Base-by-base conservation (phyloP, 1,140 invertebrate species). In the Sitophilus oryzae region DNA sequence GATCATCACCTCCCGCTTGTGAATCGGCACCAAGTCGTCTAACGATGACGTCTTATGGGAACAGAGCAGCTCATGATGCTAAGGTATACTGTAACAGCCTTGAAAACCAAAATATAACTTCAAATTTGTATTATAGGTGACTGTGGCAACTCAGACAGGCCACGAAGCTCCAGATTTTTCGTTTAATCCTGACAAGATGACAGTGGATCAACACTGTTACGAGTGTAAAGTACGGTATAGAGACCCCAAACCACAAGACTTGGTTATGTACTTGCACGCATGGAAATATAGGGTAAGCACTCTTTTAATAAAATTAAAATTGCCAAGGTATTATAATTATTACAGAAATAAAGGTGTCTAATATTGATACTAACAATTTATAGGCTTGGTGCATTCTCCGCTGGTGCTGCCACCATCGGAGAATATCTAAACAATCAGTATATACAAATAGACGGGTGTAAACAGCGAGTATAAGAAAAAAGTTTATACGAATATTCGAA, bases 231-330 rank as follows among this genome's bases (percentile, higher is more conserved):
- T 91, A 10, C 80, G 89, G 45, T 96, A 92, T 74, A 76, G 87
- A 52, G 93, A 98, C 71, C 93, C 94, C 0, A 85, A 88, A 52
- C 88, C 91, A 0, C 82, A 86, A 55, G 90, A 96, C 70, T 77
- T 97, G 14, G 84, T 95, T 52, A 95, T 98, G 89, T 96, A 93
- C 73, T 79, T 98, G 11, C 94, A 97, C 73, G 93, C 93, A 14
- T 90, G 91, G 81, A 88, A 86, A 66, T 96, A 96, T 71, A 85
- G 84, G 77, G 88, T 82, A 64, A 67, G 49, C 16, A 18, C 1
- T 19, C 8, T 43, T 3, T n/a, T 37, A 34, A 23, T 30, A 3
- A 37, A 40, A 50, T 38, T 41, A 20, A 52, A 11, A n/a, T n/a
- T n/a, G n/a, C n/a, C n/a, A n/a, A n/a, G n/a, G n/a, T n/a, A n/a